Conservation (phyloP, 1,140 invertebrate genomes). For the Lithobius niger region DNA sequence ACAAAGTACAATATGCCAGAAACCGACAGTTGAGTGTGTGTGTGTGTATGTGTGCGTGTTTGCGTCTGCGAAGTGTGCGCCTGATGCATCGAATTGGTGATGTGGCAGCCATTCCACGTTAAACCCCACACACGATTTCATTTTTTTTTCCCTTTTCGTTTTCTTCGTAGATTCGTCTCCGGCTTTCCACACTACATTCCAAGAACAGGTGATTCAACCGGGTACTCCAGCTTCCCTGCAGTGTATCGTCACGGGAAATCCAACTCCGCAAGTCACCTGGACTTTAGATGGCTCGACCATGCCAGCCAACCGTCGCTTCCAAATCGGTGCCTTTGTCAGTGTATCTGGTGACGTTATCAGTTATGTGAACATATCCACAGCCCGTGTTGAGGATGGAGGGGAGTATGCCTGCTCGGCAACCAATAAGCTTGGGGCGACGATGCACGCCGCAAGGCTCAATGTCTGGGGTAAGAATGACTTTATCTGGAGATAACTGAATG, state of each 20-base stretch:
- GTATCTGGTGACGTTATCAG: slow-evolving; percentile 84
- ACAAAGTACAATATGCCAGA: too few relatives aligned
- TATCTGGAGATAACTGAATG: too few relatives aligned
- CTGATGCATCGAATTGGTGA: too few relatives aligned
- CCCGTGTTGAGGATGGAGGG: slow-evolving; percentile 79
- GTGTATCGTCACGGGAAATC: slow-evolving; percentile 73
- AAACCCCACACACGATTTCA: too few relatives aligned
- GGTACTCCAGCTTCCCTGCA: slow-evolving; percentile 70
- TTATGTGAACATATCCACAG: slow-evolving; percentile 81
- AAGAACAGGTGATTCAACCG: slow-evolving; percentile 71
- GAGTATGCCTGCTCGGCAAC: slow-evolving; percentile 75
- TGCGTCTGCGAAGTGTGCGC: too few relatives aligned
- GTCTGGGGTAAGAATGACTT: slow-evolving; percentile 63
- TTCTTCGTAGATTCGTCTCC: not conserved
- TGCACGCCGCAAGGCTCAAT: slow-evolving; percentile 72
- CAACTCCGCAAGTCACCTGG: slow-evolving; percentile 88
- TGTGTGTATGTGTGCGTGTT: too few relatives aligned
- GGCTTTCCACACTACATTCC: slow-evolving; percentile 49
- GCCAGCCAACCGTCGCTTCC: slow-evolving; percentile 30
- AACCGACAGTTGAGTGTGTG: too few relatives aligned
- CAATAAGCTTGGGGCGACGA: slow-evolving; percentile 59
- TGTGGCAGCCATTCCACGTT: too few relatives aligned
- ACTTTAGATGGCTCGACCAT: slow-evolving; percentile 52
- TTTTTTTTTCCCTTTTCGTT: not conserved
- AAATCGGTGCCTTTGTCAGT: slow-evolving; percentile 81